These are phyloP conservation scores for Brachypterus glaber DNA, from an alignment of 2,888 invertebrate genomes.

Conservation along the genomic window DNA sequence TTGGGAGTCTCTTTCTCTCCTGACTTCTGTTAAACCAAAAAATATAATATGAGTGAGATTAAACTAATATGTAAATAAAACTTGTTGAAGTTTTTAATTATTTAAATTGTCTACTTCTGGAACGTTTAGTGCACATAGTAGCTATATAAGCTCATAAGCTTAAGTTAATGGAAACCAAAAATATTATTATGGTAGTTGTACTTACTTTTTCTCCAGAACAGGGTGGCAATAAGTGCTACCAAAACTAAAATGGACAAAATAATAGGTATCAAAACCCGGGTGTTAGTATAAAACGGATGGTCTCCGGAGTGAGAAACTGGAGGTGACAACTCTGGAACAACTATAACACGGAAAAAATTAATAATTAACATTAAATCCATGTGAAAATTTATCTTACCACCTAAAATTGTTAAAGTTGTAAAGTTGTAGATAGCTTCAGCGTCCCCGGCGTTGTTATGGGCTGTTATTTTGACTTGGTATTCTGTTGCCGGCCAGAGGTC, in stretches of 20 bases:
- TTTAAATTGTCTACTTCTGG: no score
- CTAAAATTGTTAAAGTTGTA: constrained; percentile 67
- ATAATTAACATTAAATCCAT: neutral
- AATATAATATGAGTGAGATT: neutral
- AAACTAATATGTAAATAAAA: no score
- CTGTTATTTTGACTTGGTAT: constrained; percentile 65
- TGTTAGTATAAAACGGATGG: constrained; percentile 56
- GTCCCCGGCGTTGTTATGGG: constrained; percentile 81
- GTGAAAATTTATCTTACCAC: constrained; percentile 46
- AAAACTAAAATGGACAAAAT: constrained; percentile 58
- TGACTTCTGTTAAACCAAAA: constrained; percentile 36
- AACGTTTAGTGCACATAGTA: neutral
- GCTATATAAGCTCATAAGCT: no score
- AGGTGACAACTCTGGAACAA: constrained; percentile 55
- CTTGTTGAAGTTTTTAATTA: no score
- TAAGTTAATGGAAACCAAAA: neutral
- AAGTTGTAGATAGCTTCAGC: constrained; percentile 76
- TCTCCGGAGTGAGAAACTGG: constrained; percentile 59
- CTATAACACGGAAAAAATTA: constrained; percentile 21
- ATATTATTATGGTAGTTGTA: constrained; percentile 3
- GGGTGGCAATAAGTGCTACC: constrained; percentile 56
- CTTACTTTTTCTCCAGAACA: constrained; percentile 61
- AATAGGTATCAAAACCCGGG: constrained; percentile 52
- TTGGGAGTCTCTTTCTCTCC: constrained; percentile 40
- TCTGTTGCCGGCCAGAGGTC: constrained; percentile 68